Percentiles rank a stretch among this genome's conserved stretches.
Evolutionary conservation across 2,113 vertebrate species (phyloP).

Genomic region (Glaucidium brasilianum): DNA sequence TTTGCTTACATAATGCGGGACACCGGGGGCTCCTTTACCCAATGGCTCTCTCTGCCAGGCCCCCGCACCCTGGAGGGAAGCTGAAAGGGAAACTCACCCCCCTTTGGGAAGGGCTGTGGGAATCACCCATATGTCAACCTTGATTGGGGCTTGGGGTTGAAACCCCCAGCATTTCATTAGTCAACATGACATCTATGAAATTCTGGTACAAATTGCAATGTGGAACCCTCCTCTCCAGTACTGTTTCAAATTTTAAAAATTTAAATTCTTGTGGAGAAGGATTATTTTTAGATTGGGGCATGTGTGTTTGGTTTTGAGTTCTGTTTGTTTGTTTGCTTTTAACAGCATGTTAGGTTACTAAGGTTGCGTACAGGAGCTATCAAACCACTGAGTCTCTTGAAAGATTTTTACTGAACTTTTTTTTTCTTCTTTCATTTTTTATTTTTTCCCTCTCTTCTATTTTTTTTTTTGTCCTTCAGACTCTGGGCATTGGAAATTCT

Average conservation of each 20-base stretch:
- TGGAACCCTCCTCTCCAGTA: neutral
- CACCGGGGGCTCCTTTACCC: no score
- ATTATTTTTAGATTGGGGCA: neutral
- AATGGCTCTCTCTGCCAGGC: no score
- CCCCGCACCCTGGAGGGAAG: no score
- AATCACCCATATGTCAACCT: no score
- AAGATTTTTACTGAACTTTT: neutral
- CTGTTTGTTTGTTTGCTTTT: neutral
- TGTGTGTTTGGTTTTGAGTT: no score
- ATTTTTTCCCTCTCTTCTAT: no score
- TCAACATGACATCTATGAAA: neutral
- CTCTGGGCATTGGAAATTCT: neutral
- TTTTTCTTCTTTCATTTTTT: no score
- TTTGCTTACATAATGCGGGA: no score
- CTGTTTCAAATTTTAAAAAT: neutral
- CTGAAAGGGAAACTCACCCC: no score
- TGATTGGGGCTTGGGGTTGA: no score
- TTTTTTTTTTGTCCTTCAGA: neutral
- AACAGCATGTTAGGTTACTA: neutral
- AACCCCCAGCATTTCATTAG: neutral
- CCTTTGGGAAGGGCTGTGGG: no score
- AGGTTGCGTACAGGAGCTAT: neutral
- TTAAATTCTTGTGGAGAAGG: neutral
- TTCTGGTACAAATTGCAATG: neutral
- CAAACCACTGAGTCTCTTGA: neutral